Base-by-base conservation (phyloP, 2,113 vertebrate genomes). In the Phycodurus eques region DNA sequence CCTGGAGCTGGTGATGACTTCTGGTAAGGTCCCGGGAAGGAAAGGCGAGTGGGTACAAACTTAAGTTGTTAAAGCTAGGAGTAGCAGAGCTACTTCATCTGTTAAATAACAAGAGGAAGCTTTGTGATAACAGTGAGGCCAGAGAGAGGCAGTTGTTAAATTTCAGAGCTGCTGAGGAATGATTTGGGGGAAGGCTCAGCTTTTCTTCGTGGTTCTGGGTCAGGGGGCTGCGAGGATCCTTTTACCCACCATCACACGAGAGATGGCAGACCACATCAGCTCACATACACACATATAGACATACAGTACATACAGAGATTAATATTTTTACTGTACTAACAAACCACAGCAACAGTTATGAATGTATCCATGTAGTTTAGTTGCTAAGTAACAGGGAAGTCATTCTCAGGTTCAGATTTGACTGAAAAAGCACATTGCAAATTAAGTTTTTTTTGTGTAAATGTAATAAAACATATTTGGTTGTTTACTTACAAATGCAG, bases 1-100 rank as follows among this genome's bases (percentile, higher is more conserved):
- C 94, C 94, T 66, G 94, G 94, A 77, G 91, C 85, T 75, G 88
- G 92, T 0, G 97, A 99, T 70, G 96, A 98, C 90, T 97, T 96
- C 92, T 97, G 98, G 98, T 99, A 80, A 92, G 91, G 20, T 46
- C 35, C 1, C 39, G 46, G 47, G 22, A n/a, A 31, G 42, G 19
- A 14, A 9, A 33, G 12, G 61, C 5, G 12, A 20, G 51, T 20
- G 39, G 17, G 42, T 47, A 13, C 20, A 51, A 72, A 31, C 46
- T 56, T 66, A 20, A 71, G 43, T 51, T 31, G 56, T 59, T 22
- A 17, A 43, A 39, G 27, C 27, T 27, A 27, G 27, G 27, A 27
- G 54, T 35, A 8, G 47, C 39, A 31, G 10, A 31, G 35, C 51
- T 35, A 42, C 44, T 72, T 35, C 33, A 59, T 27, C 64, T 60